Percentiles rank a stretch among this genome's conserved stretches.
These are phyloP conservation scores for Thamnaconus septentrionalis DNA, from an alignment of 2,113 vertebrate species.

Conservation along the genomic window DNA sequence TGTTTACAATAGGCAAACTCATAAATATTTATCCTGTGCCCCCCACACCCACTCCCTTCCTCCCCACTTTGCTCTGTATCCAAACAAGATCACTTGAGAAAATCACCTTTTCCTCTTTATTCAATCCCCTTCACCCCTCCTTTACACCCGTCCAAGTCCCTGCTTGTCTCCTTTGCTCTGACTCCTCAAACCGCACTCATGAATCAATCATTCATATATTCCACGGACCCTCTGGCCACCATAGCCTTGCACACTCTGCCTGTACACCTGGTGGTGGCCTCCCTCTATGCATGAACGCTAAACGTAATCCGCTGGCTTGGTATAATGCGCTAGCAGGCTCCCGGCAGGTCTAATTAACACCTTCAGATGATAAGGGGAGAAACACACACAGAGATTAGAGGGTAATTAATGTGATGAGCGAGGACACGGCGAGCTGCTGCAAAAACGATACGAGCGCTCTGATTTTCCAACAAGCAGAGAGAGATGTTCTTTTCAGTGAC, in stretches of 20 bases:
- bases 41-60: too few species aligned
- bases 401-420: constrained; percentile 31
- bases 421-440: constrained; percentile 15
- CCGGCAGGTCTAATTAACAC: constrained; percentile 7
- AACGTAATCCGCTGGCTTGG: too few species aligned
- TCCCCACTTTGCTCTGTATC: too few species aligned
- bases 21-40: constrained; percentile 18
- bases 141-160: background rate
- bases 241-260: too few species aligned
- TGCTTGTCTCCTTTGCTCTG: constrained; percentile 5
- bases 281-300: too few species aligned
- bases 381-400: constrained; percentile 26
- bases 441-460: background rate
- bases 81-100: too few species aligned
- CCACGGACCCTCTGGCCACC: too few species aligned
- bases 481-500: background rate
- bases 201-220: too few species aligned
- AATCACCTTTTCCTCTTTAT: too few species aligned
- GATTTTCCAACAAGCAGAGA: background rate
- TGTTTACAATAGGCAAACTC: background rate
- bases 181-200: too few species aligned
- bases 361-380: constrained; percentile 2
- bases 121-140: background rate
- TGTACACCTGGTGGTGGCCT: too few species aligned
- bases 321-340: too few species aligned